A percentile compares a stretch with the other conserved stretches of the same genome.
Evolutionary conservation across 2,113 vertebrate genomes (phyloP).

Genomic region (Daubentonia madagascariensis): DNA sequence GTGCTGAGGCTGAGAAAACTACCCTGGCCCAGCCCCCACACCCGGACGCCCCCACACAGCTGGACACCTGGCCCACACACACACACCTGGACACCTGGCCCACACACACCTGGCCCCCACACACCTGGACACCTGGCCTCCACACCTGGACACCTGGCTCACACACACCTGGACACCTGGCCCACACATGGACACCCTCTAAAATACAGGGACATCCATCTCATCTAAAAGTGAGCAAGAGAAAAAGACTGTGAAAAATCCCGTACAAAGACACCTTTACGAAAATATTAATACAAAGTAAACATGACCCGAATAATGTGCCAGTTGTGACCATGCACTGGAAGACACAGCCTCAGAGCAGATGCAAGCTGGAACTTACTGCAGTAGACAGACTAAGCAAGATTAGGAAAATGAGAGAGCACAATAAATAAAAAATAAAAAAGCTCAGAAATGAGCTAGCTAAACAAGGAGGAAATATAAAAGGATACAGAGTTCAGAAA

Average conservation of each 20-base stretch:
- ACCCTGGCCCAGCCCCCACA: no score
- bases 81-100: no score
- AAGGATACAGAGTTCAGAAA: no score
- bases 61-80: no score
- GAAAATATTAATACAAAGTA: background rate
- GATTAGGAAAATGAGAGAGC: background rate
- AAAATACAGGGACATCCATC: background rate
- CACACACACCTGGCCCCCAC: no score
- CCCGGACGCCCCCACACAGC: no score
- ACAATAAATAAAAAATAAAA: background rate
- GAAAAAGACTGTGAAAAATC: background rate
- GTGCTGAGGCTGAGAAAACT: fast-evolving
- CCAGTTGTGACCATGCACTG: fast-evolving
- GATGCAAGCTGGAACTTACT: fast-evolving
- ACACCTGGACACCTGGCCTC: no score
- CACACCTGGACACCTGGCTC: no score
- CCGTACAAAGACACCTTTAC: background rate
- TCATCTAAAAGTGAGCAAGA: background rate
- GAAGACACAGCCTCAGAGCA: background rate
- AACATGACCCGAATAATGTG: no score
- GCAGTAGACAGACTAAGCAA: fast-evolving
- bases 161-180: no score
- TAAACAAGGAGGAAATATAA: fast-evolving
- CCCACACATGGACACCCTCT: background rate
- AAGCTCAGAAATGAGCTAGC: background rate